phyloP scores from a whole-genome alignment of 2,797 vertebrate species.

The Microtus californicus region DNA sequence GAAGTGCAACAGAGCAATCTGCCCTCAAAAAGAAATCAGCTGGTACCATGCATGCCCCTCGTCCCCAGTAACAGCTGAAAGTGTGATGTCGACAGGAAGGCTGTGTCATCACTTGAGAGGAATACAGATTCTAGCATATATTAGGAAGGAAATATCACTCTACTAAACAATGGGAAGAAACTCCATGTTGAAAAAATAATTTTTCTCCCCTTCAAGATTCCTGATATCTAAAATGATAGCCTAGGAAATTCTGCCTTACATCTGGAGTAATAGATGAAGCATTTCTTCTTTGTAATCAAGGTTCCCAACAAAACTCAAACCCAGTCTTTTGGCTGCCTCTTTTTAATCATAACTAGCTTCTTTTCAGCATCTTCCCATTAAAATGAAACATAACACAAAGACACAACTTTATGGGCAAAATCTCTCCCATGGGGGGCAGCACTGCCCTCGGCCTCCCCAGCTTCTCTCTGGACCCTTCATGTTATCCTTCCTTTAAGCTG shows the following conservation, averaged over 20 bases:
- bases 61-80: neutral
- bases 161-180: neutral
- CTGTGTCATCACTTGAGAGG: conserved; percentile 45
- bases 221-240: neutral
- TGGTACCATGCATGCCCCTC: rapidly evolving
- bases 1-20: neutral
- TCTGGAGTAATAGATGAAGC: neutral
- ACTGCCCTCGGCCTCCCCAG: neutral
- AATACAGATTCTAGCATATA: conserved; percentile 17
- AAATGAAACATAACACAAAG: conserved; percentile 30
- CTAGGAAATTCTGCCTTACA: neutral
- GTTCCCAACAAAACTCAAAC: neutral
- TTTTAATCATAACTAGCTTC: conserved; percentile 23
- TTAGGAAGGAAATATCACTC: conserved; percentile 46
- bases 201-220: neutral
- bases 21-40: neutral
- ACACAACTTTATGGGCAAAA: neutral
- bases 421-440: neutral
- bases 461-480: neutral
- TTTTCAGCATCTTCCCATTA: neutral
- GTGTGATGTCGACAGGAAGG: neutral
- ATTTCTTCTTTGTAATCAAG: conserved; percentile 25
- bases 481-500: neutral
- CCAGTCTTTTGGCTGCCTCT: neutral
- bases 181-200: neutral